A percentile compares a stretch with the other conserved stretches of the same genome.
Conservation (phyloP, 2,888 invertebrate genomes). For the Molorchus minor region DNA sequence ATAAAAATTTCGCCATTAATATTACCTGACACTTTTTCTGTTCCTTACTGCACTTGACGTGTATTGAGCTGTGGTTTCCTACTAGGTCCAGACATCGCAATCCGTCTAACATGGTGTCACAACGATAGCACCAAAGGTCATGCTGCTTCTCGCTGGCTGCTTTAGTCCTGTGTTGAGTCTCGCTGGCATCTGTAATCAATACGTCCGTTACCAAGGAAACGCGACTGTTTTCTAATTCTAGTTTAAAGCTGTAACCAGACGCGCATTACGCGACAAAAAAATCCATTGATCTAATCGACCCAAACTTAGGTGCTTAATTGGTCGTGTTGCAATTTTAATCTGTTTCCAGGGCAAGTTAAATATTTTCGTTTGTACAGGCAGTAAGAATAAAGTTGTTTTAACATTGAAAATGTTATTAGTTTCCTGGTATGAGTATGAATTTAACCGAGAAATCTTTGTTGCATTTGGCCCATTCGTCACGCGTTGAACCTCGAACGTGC, state of each 20-base stretch:
- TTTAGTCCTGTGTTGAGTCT: constrained; percentile 74
- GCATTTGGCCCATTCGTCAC: too few species aligned
- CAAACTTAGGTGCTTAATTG: constrained; percentile 16
- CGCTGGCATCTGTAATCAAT: constrained; percentile 51
- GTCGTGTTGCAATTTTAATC: too few species aligned
- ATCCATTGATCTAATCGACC: constrained; percentile 24
- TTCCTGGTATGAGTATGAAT: too few species aligned
- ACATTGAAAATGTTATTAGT: too few species aligned
- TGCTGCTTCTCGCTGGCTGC: constrained; percentile 81
- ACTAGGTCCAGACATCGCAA: constrained; percentile 75
- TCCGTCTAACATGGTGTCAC: constrained; percentile 80
- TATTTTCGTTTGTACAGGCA: too few species aligned
- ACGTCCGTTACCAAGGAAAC: constrained; percentile 46
- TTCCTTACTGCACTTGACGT: constrained; percentile 80
- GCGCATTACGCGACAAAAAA: constrained; percentile 7
- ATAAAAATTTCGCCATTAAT: too few species aligned
- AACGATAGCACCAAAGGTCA: constrained; percentile 84
- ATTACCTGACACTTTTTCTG: constrained; percentile 82
- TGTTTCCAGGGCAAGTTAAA: too few species aligned
- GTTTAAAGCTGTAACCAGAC: constrained; percentile 17
- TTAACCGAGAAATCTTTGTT: too few species aligned
- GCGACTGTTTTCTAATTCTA: constrained; percentile 28
- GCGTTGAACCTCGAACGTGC: too few species aligned
- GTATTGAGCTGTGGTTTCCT: constrained; percentile 67
- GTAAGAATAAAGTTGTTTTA: too few species aligned